Evolutionary conservation across 1,140 invertebrate species (phyloP).

Genomic region (Trialeurodes vaporariorum): DNA sequence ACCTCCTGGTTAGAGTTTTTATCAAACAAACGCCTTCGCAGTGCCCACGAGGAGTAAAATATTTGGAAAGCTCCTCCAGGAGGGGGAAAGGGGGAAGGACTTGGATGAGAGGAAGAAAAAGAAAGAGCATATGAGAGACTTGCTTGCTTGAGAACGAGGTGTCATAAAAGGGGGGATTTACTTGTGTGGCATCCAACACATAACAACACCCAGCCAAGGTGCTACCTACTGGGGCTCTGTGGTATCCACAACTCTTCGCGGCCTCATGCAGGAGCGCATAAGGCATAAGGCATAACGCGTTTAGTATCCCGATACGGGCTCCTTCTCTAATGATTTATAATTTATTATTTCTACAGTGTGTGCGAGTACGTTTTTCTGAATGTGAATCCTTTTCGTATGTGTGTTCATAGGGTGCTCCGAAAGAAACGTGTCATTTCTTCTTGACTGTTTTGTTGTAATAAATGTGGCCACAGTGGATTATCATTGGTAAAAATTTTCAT

Average conservation of each 20-base stretch:
- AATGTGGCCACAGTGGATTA: no score
- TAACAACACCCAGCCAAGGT: no score
- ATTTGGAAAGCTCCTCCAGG: neutral
- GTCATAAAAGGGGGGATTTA: neutral
- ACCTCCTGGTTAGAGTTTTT: neutral
- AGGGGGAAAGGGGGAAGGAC: no score
- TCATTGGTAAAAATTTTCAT: no score
- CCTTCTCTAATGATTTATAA: neutral
- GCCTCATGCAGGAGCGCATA: no score
- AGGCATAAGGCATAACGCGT: no score
- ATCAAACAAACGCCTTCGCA: neutral
- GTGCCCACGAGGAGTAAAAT: neutral
- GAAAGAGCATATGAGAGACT: neutral
- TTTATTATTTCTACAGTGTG: neutral
- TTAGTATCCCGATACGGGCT: no score
- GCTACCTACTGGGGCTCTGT: neutral
- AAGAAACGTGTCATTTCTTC: no score
- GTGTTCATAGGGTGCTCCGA: no score
- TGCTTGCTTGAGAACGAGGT: neutral
- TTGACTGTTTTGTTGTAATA: no score
- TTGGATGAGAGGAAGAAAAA: neutral
- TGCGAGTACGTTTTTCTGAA: no score
- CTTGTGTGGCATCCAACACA: neutral
- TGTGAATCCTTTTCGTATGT: no score
- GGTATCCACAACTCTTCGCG: neutral